Evolutionary conservation across 2,888 invertebrate genomes (phyloP).

Genomic region (Kuschelorhynchus macadamiae): DNA sequence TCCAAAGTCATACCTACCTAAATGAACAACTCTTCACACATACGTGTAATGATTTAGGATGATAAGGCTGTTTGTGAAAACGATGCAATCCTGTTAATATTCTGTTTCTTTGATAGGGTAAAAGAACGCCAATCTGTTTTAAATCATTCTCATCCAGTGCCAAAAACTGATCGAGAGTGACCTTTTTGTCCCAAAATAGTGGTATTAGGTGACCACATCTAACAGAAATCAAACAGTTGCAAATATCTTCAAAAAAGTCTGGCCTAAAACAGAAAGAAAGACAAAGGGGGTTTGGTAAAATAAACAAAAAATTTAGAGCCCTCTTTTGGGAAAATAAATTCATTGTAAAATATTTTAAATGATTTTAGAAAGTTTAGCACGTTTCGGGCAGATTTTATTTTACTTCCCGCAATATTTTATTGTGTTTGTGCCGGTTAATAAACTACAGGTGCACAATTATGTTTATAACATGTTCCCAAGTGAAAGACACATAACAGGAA

Average conservation of each 20-base stretch:
- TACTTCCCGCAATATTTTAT: too few species aligned
- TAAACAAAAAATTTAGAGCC: too few species aligned
- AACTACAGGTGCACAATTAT: too few species aligned
- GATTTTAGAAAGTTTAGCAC: too few species aligned
- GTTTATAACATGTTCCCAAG: too few species aligned
- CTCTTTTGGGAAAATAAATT: too few species aligned
- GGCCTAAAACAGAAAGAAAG: constrained; percentile 65
- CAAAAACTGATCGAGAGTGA: constrained; percentile 73
- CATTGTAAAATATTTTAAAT: too few species aligned
- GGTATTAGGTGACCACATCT: constrained; percentile 71
- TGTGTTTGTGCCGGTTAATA: too few species aligned
- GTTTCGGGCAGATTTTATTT: too few species aligned
- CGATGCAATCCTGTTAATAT: constrained; percentile 71
- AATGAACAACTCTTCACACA: constrained; percentile 66
- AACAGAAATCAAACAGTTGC: constrained; percentile 74
- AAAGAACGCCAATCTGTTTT: constrained; percentile 71
- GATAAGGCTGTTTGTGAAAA: constrained; percentile 75
- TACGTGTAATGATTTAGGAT: constrained; percentile 66
- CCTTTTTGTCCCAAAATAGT: constrained; percentile 69
- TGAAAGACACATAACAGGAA: too few species aligned
- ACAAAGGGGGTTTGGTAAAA: too few species aligned
- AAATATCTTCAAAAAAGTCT: constrained; percentile 71
- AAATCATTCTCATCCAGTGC: constrained; percentile 74
- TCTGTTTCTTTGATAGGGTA: constrained; percentile 74
- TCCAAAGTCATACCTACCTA: constrained; percentile 63